Evolutionary conservation across 1,140 invertebrate genomes (phyloP).

Genomic region (Zophobas atratus): DNA sequence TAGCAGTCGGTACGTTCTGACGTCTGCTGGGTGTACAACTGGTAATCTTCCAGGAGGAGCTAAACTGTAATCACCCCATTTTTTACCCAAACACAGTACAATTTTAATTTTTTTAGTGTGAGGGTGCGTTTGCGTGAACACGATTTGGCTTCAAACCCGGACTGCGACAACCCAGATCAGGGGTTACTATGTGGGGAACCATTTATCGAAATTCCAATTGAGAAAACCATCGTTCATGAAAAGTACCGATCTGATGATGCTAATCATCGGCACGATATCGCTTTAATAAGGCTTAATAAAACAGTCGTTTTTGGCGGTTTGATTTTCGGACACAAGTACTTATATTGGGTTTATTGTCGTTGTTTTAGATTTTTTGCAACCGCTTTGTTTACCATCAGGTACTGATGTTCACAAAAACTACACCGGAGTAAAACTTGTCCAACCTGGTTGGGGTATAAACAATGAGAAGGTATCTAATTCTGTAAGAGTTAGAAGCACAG

Average conservation of each 20-base stretch:
- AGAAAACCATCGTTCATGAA: constrained; percentile 69
- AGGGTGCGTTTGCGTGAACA: constrained; percentile 75
- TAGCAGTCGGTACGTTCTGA: not conserved
- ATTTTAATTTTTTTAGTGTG: constrained; percentile 63
- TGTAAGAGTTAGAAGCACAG: too few relatives aligned
- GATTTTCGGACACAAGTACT: not conserved
- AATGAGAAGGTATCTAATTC: constrained; percentile 63
- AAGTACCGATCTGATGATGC: constrained; percentile 37
- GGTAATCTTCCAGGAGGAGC: not conserved
- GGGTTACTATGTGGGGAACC: constrained; percentile 69
- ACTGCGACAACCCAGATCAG: constrained; percentile 76
- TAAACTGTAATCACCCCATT: not conserved
- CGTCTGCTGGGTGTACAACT: not conserved
- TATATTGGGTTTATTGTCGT: not conserved
- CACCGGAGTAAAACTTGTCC: constrained; percentile 75
- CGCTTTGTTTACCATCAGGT: not conserved
- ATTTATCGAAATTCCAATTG: constrained; percentile 70
- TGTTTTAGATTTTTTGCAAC: not conserved
- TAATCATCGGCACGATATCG: constrained; percentile 10
- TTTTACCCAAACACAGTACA: not conserved
- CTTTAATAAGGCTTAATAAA: not conserved
- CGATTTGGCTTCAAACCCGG: constrained; percentile 70
- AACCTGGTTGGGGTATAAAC: constrained; percentile 82
- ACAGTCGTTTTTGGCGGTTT: not conserved
- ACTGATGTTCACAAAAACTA: constrained; percentile 59